Conservation (phyloP, 2,113 vertebrate species). For the Hucho hucho region DNA sequence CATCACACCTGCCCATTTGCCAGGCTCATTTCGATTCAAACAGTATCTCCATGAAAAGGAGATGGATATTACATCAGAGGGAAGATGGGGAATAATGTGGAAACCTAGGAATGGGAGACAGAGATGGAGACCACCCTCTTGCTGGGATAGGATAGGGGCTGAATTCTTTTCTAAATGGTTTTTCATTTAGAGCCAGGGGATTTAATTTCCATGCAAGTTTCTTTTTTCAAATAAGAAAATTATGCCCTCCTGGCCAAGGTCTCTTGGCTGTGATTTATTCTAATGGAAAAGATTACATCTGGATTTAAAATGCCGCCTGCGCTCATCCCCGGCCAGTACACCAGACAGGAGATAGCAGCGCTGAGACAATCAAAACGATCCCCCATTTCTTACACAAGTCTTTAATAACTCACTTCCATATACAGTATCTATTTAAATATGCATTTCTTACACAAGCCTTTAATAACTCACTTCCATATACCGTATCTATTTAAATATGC, state of each 20-base stretch:
- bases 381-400: conserved; percentile 12
- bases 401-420: conserved; percentile 40
- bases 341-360: conserved; percentile 25
- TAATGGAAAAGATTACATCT: conserved; percentile 63
- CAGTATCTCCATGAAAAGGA: conserved; percentile 26
- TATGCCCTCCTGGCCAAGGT: conserved; percentile 33
- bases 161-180: conserved; percentile 45
- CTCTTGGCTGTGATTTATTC: conserved; percentile 52
- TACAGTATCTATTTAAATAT: conserved; percentile 22
- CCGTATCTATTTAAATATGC: conserved; percentile 19
- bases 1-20: conserved; percentile 39
- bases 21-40: conserved; percentile 34
- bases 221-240: conserved; percentile 41
- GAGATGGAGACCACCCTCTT: neutral
- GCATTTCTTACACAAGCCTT: conserved; percentile 20
- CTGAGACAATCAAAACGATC: conserved; percentile 46
- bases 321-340: conserved; percentile 38
- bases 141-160: conserved; percentile 12
- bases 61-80: conserved; percentile 11
- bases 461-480: conserved; percentile 35
- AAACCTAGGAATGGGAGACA: conserved; percentile 5
- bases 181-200: conserved; percentile 43
- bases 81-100: conserved; percentile 16
- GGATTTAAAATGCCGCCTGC: conserved; percentile 51
- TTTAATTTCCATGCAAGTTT: conserved; percentile 34